A percentile compares a stretch with the other conserved stretches of the same genome.
These are phyloP conservation scores for Poicephalus gulielmi DNA, from an alignment of 2,113 vertebrate species.

Conservation along the genomic window DNA sequence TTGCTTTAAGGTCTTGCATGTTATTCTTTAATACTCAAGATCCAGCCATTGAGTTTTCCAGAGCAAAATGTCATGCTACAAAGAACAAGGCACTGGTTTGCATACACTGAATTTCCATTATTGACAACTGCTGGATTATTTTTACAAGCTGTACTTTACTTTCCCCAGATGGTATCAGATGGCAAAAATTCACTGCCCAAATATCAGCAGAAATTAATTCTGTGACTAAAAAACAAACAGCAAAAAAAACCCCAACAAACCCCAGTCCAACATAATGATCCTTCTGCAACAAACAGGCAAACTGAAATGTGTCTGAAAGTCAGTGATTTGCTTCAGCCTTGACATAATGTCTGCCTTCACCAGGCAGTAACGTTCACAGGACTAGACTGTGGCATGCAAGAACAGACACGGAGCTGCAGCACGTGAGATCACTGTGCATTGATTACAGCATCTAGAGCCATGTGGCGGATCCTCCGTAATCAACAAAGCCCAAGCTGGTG, in stretches of 20 bases:
- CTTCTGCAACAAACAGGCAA: neutral
- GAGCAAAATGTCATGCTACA: neutral
- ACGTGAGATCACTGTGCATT: neutral
- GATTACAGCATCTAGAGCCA: neutral
- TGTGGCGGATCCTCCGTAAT: neutral
- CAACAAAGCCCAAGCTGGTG: neutral
- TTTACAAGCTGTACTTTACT: neutral
- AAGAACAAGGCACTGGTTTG: neutral
- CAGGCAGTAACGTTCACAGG: neutral
- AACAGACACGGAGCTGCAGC: neutral
- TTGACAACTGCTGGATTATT: neutral
- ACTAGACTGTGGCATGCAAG: neutral
- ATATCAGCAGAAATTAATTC: neutral
- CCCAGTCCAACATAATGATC: neutral
- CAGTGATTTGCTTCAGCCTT: neutral
- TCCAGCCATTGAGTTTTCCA: neutral
- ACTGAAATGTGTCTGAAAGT: neutral
- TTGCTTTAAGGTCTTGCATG: neutral
- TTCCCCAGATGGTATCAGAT: neutral
- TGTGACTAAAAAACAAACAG: neutral
- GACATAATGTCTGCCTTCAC: neutral
- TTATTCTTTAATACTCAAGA: neutral
- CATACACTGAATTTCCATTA: neutral
- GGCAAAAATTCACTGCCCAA: constrained; percentile 11
- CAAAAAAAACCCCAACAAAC: neutral